These are phyloP conservation scores for Papilio demoleus DNA, from an alignment of 2,888 invertebrate genomes.

Conservation along the genomic window DNA sequence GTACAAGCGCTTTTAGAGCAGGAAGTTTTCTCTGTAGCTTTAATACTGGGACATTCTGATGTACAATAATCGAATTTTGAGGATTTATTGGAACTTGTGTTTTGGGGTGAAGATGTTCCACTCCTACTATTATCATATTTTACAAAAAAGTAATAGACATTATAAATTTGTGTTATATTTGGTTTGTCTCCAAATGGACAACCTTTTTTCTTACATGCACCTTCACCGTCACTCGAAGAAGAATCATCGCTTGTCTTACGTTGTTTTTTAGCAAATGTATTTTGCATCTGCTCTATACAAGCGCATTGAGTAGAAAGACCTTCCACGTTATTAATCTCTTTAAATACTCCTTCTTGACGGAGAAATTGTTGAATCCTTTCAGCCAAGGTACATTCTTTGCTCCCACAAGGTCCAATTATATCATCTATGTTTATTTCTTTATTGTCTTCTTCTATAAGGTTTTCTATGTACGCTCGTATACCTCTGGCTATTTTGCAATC, in stretches of 20 bases:
- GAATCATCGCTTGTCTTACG: slow-evolving; percentile 63
- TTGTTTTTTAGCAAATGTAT: slow-evolving; percentile 57
- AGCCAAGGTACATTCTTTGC: slow-evolving; percentile 69
- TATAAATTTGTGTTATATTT: slow-evolving; percentile 55
- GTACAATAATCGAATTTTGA: slow-evolving; percentile 61
- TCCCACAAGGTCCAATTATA: slow-evolving; percentile 75
- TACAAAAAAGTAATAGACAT: slow-evolving; percentile 74
- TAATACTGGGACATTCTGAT: slow-evolving; percentile 62
- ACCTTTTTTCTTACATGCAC: slow-evolving; percentile 58
- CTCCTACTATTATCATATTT: slow-evolving; percentile 60
- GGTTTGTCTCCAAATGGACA: slow-evolving; percentile 59
- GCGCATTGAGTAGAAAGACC: slow-evolving; percentile 75
- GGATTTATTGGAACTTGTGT: slow-evolving; percentile 44
- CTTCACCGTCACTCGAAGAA: slow-evolving; percentile 56
- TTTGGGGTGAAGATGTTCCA: slow-evolving; percentile 46
- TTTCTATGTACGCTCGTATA: slow-evolving; percentile 71
- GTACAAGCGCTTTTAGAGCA: slow-evolving; percentile 67
- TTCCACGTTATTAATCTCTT: slow-evolving; percentile 54
- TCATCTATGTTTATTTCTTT: slow-evolving; percentile 64
- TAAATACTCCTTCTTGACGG: slow-evolving; percentile 67
- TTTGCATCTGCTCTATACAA: slow-evolving; percentile 68
- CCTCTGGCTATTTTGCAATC: slow-evolving; percentile 76
- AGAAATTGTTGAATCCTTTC: slow-evolving; percentile 71
- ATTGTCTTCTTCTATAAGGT: slow-evolving; percentile 71
- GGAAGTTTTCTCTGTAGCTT: slow-evolving; percentile 52